Conservation (phyloP, 2,797 vertebrate species). For the Podarcis siculus region DNA sequence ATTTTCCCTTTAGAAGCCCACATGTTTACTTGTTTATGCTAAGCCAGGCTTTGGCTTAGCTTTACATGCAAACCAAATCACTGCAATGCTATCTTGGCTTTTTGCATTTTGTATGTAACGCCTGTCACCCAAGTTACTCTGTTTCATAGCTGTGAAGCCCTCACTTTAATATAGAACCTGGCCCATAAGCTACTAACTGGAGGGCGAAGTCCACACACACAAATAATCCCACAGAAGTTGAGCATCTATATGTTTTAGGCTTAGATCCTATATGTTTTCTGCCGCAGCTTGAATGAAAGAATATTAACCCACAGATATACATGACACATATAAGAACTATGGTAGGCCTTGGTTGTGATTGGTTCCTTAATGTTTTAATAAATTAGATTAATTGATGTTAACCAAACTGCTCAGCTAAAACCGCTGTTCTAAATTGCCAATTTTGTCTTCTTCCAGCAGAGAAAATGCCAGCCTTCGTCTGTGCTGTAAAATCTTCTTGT, state of each 20-base stretch:
- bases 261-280: slow-evolving; percentile 25
- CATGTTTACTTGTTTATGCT: too few species aligned
- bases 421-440: slow-evolving; percentile 70
- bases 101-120: too few species aligned
- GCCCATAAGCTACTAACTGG: too few species aligned
- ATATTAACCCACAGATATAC: slow-evolving; percentile 66
- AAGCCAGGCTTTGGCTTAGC: too few species aligned
- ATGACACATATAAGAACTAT: slow-evolving; percentile 66
- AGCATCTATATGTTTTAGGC: neutral
- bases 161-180: neutral
- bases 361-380: slow-evolving; percentile 73
- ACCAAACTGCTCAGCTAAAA: slow-evolving; percentile 73
- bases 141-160: too few species aligned
- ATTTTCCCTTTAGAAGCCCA: too few species aligned
- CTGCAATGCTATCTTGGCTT: too few species aligned
- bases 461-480: slow-evolving; percentile 74
- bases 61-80: too few species aligned
- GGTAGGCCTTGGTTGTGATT: slow-evolving; percentile 48
- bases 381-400: slow-evolving; percentile 77
- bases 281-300: slow-evolving; percentile 55
- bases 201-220: neutral
- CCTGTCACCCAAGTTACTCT: too few species aligned
- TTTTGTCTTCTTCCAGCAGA: slow-evolving; percentile 79
- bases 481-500: slow-evolving; percentile 73
- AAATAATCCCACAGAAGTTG: neutral